These are phyloP conservation scores for Scolopax bukidnonensis DNA, from an alignment of 2,797 vertebrate species.

Conservation along the genomic window DNA sequence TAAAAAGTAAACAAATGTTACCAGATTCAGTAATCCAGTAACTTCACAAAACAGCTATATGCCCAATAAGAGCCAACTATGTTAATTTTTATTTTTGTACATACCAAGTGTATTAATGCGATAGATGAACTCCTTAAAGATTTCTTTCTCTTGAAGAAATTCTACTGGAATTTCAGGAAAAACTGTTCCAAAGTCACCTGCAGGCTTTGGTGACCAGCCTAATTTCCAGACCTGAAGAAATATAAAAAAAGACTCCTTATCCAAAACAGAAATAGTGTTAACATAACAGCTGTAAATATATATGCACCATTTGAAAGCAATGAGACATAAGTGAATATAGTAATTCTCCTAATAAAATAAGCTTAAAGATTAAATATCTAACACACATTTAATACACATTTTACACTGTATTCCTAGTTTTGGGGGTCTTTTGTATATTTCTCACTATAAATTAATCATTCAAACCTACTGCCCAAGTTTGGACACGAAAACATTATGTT, in stretches of 20 bases:
- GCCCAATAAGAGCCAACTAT: background rate
- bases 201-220: slow-evolving; percentile 93
- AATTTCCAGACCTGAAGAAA: slow-evolving; percentile 93
- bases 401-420: background rate
- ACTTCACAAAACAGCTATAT: background rate
- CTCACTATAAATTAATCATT: background rate
- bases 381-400: background rate
- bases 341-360: background rate
- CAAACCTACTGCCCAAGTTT: background rate
- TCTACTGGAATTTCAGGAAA: slow-evolving; percentile 97
- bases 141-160: slow-evolving; percentile 96
- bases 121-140: slow-evolving; percentile 97
- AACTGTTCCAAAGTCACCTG: slow-evolving; percentile 90
- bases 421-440: background rate
- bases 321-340: background rate
- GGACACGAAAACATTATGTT: background rate
- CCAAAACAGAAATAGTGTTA: background rate
- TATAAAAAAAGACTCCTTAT: background rate
- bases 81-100: background rate
- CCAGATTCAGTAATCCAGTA: background rate
- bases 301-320: background rate
- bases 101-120: slow-evolving; percentile 93
- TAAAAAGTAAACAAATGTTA: background rate
- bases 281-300: background rate
- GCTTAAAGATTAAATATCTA: background rate